A percentile compares a stretch with the other conserved stretches of the same genome.
Conservation (phyloP, 2,888 invertebrate species). For the Yponomeuta plumbellus region DNA sequence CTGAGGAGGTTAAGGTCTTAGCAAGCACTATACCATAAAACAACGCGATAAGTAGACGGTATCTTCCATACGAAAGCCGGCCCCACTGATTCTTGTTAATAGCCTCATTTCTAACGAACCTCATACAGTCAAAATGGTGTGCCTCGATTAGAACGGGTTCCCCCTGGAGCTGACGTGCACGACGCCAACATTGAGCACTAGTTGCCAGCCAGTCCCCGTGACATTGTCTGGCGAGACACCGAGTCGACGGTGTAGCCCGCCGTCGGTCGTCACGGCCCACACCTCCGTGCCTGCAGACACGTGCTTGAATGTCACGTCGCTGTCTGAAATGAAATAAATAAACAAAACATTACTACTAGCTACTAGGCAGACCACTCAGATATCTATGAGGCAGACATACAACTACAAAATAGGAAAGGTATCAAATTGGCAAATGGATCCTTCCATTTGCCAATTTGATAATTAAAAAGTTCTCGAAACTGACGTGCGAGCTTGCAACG, state of each 20-base stretch:
- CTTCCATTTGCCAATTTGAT: too few relatives aligned
- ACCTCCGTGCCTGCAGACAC: slow-evolving; percentile 84
- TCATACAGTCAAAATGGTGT: too few relatives aligned
- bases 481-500: too few relatives aligned
- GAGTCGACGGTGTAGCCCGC: slow-evolving; percentile 81
- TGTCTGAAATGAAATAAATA: slow-evolving; percentile 38
- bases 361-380: too few relatives aligned
- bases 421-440: background rate
- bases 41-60: too few relatives aligned
- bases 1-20: too few relatives aligned
- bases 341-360: background rate
- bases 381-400: background rate
- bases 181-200: slow-evolving; percentile 78
- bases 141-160: slow-evolving; percentile 27
- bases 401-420: background rate
- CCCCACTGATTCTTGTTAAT: too few relatives aligned
- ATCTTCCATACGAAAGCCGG: too few relatives aligned
- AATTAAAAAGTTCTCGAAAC: background rate
- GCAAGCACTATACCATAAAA: too few relatives aligned
- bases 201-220: slow-evolving; percentile 87
- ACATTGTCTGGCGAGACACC: slow-evolving; percentile 85
- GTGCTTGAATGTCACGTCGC: slow-evolving; percentile 78
- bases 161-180: slow-evolving; percentile 57
- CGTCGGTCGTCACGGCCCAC: slow-evolving; percentile 85
- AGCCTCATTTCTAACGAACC: too few relatives aligned